phyloP scores from a whole-genome alignment of 2,888 invertebrate species.

The Apamea crenata region DNA sequence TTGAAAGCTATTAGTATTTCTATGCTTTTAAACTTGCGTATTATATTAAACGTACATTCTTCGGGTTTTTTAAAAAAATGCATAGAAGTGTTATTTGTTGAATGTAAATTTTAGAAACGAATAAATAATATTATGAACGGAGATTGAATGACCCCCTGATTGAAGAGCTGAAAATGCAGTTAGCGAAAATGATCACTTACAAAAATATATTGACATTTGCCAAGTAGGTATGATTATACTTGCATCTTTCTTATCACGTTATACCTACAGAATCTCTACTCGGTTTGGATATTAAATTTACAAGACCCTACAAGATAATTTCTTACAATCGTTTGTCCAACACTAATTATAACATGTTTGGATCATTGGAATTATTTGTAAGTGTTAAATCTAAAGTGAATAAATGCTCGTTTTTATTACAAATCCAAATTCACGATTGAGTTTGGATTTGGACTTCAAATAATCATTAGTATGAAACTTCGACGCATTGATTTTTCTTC shows the following conservation, averaged over 20 bases:
- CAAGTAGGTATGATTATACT: constrained; percentile 41
- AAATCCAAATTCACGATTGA: background rate
- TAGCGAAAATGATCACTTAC: constrained; percentile 40
- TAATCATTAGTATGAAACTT: background rate
- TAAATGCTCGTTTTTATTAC: constrained; percentile 27
- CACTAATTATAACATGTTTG: constrained; percentile 3
- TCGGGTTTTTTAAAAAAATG: background rate
- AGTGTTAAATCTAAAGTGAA: constrained; percentile 33
- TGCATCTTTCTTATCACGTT: constrained; percentile 21
- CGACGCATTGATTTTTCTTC: background rate
- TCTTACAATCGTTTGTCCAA: constrained; percentile 13
- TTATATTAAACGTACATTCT: constrained; percentile 8
- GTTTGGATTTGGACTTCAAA: background rate
- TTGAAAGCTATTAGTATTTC: constrained; percentile 56
- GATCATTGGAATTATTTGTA: constrained; percentile 53
- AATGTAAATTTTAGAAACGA: constrained; percentile 1
- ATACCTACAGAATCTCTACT: constrained; percentile 27
- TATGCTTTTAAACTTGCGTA: constrained; percentile 20
- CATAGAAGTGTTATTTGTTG: background rate
- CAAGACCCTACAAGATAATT: constrained; percentile 22
- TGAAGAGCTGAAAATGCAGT: constrained; percentile 28
- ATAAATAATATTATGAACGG: background rate
- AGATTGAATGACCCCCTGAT: background rate
- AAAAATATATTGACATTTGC: constrained; percentile 58
- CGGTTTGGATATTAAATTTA: constrained; percentile 26